A percentile compares a stretch with the other conserved stretches of the same genome.
Evolutionary conservation across 2,888 invertebrate species (phyloP).

Genomic region (Caenorhabditis sp.): DNA sequence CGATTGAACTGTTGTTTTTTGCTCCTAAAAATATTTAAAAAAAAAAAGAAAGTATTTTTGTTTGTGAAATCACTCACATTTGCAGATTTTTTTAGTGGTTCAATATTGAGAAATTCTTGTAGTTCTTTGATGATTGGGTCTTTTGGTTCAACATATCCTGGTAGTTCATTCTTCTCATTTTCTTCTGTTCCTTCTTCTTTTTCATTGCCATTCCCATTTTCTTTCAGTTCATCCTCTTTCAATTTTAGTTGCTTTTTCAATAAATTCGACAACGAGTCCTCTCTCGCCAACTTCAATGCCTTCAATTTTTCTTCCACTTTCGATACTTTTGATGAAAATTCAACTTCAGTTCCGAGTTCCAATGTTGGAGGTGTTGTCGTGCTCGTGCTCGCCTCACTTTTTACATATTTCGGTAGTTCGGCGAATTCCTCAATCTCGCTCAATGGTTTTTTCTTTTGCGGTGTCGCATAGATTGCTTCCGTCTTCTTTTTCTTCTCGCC

Average conservation of each 20-base stretch:
- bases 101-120: constrained; percentile 37
- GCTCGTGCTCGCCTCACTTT: not conserved
- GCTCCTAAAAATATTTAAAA: constrained; percentile 2
- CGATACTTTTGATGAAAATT: constrained; percentile 15
- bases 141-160: constrained; percentile 39
- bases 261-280: constrained; percentile 28
- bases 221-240: not conserved
- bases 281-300: constrained; percentile 12
- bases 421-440: constrained; percentile 29
- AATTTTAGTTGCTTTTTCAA: constrained; percentile 10
- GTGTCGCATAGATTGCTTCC: constrained; percentile 7
- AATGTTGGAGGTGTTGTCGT: constrained; percentile 9
- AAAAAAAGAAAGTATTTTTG: constrained; percentile 1
- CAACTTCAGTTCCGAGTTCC: constrained; percentile 18
- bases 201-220: not conserved
- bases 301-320: constrained; percentile 10
- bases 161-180: constrained; percentile 4
- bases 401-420: constrained; percentile 31
- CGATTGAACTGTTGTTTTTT: constrained; percentile 12
- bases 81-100: constrained; percentile 3
- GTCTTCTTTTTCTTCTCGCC: not conserved
- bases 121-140: constrained; percentile 35
- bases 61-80: not conserved
- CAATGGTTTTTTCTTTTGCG: not conserved
- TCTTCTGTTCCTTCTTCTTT: not conserved